Percentiles rank a stretch among this genome's conserved stretches.
These are phyloP conservation scores for Hippopotamus amphibius DNA, from an alignment of 2,113 vertebrate species.

Conservation along the genomic window DNA sequence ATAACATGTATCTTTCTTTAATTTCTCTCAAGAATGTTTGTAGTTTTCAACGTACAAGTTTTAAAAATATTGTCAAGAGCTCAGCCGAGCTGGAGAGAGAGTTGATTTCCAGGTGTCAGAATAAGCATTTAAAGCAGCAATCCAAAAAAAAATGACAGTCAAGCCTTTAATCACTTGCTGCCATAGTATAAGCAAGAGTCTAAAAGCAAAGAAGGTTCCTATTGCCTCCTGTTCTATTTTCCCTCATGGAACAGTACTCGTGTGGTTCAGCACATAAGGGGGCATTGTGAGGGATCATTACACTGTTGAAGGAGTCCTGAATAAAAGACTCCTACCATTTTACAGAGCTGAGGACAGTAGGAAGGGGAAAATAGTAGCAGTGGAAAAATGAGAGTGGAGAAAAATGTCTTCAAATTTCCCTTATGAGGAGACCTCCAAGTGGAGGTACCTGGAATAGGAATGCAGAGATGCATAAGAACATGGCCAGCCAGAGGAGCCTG, in stretches of 20 bases:
- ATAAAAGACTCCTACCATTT: neutral
- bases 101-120: neutral
- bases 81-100: neutral
- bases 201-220: neutral
- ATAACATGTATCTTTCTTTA: neutral
- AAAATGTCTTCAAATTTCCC: neutral
- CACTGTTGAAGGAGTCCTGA: too few species aligned
- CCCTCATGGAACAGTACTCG: fast-evolving
- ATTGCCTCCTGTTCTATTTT: neutral
- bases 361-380: fast-evolving
- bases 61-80: neutral
- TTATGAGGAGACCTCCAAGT: neutral
- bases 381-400: neutral
- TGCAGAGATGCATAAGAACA: neutral
- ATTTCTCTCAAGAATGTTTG: constrained; percentile 4
- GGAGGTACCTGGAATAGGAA: neutral
- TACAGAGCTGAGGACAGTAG: neutral
- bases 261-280: neutral
- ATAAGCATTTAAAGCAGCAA: neutral
- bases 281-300: neutral
- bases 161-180: neutral
- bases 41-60: neutral
- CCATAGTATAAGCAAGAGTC: neutral
- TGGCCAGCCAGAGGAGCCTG: neutral
- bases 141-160: neutral